Evolutionary conservation across 2,797 vertebrate species (phyloP).

Genomic region (Liasis olivaceus): DNA sequence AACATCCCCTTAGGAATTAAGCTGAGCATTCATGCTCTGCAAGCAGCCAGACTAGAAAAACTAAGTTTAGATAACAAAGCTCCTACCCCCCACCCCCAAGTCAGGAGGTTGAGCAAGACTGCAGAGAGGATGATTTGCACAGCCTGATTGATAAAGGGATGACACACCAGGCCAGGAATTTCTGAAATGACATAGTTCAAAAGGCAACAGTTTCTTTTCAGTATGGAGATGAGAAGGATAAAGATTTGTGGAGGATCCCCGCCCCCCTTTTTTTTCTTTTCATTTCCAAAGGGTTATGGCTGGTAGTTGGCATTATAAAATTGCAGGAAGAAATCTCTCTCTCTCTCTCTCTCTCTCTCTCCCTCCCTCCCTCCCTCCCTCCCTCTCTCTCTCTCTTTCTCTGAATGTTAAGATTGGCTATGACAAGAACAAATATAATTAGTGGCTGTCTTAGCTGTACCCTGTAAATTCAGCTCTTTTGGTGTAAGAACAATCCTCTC

Average conservation of each 20-base stretch:
- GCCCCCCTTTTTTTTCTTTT: accelerated
- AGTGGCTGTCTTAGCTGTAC: not conserved
- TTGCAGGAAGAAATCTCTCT: not conserved
- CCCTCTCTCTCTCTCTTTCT: not conserved
- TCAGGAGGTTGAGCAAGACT: constrained; percentile 1
- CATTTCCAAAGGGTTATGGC: not conserved
- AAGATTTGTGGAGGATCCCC: not conserved
- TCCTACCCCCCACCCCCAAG: not conserved
- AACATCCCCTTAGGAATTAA: constrained; percentile 14
- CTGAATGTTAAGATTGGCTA: not conserved
- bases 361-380: accelerated
- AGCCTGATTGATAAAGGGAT: constrained; percentile 31
- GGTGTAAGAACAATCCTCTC: not conserved
- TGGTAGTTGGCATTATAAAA: not conserved
- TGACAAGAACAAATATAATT: not conserved
- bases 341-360: accelerated
- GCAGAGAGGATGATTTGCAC: constrained; percentile 20
- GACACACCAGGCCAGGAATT: not conserved
- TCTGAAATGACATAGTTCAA: constrained; percentile 33
- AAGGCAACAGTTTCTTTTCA: constrained; percentile 24
- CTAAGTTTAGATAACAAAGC: not conserved
- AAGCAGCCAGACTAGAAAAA: not conserved
- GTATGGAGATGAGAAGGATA: not conserved
- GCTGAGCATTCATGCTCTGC: not conserved
- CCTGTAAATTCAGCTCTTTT: not conserved